Evolutionary conservation across 2,888 invertebrate species (phyloP).

Genomic region (Syrista parreyssii): DNA sequence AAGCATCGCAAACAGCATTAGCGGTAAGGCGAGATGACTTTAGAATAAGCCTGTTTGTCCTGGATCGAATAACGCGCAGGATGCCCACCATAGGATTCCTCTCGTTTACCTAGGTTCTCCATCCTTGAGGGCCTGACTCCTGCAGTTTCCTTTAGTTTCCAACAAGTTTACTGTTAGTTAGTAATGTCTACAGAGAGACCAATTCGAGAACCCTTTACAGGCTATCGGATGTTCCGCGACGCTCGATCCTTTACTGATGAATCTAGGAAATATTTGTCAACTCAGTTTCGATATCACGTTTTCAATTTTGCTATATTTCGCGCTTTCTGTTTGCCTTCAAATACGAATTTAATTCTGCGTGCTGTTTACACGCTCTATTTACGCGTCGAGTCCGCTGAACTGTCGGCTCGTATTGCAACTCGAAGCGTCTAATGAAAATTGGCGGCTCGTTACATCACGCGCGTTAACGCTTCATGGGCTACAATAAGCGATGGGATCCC

Average conservation of each 20-base stretch:
- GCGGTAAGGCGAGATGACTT: conserved; percentile 30
- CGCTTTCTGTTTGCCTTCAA: conserved; percentile 48
- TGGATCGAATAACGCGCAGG: conserved; percentile 10
- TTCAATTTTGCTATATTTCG: conserved; percentile 48
- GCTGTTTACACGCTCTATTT: conserved; percentile 46
- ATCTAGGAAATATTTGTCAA: too few species aligned
- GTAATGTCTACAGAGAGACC: too few species aligned
- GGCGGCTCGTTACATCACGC: not conserved
- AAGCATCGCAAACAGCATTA: conserved; percentile 34
- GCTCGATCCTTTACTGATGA: too few species aligned
- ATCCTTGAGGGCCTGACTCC: too few species aligned
- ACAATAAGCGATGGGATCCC: too few species aligned
- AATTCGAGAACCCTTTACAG: too few species aligned
- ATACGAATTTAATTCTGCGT: conserved; percentile 53
- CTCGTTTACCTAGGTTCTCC: too few species aligned
- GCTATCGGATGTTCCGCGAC: too few species aligned
- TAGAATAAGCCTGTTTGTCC: conserved; percentile 17
- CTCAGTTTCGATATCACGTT: conserved; percentile 30
- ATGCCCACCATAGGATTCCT: too few species aligned
- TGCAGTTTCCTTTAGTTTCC: too few species aligned
- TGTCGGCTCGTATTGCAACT: not conserved
- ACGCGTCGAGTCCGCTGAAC: conserved; percentile 3
- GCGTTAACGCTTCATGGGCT: too few species aligned
- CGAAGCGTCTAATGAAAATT: conserved; percentile 5
- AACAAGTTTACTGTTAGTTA: too few species aligned